phyloP scores from a whole-genome alignment of 1,140 invertebrate genomes.

The Bactericera cockerelli region DNA sequence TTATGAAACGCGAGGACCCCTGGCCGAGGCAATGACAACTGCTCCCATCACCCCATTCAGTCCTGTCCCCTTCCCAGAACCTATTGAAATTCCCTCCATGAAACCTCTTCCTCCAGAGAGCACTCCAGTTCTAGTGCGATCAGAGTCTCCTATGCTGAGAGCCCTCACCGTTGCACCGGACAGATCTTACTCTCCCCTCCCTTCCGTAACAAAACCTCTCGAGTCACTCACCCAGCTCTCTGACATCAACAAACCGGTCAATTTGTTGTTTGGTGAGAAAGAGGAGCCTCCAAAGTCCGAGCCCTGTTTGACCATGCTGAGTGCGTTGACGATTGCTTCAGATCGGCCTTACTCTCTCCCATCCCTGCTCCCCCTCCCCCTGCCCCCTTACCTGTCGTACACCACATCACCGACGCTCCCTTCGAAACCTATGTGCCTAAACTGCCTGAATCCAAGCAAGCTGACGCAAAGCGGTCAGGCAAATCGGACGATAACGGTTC shows the following conservation, averaged over 20 bases:
- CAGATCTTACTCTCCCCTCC: conserved; percentile 35
- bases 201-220: conserved; percentile 12
- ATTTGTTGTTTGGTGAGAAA: neutral
- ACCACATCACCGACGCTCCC: neutral
- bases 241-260: conserved; percentile 1
- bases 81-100: conserved; percentile 13
- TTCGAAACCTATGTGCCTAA: neutral
- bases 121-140: conserved; percentile 12
- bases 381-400: conserved; percentile 6
- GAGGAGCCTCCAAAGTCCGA: neutral
- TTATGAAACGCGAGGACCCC: neutral
- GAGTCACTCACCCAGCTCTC: conserved; percentile 6
- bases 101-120: conserved; percentile 18
- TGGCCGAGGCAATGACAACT: conserved; percentile 7
- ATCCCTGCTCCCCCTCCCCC: conserved; percentile 8
- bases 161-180: conserved; percentile 51
- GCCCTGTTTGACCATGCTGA: conserved; percentile 32
- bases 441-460: neutral
- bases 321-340: conserved; percentile 47
- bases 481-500: neutral
- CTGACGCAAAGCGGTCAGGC: neutral
- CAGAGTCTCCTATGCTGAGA: conserved; percentile 38
- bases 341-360: conserved; percentile 40
- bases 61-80: conserved; percentile 7
- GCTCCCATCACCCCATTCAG: conserved; percentile 4